Percentiles rank a stretch among this genome's conserved stretches.
phyloP scores from a whole-genome alignment of 2,797 vertebrate species.

The Enteromius afrohamiltoni region DNA sequence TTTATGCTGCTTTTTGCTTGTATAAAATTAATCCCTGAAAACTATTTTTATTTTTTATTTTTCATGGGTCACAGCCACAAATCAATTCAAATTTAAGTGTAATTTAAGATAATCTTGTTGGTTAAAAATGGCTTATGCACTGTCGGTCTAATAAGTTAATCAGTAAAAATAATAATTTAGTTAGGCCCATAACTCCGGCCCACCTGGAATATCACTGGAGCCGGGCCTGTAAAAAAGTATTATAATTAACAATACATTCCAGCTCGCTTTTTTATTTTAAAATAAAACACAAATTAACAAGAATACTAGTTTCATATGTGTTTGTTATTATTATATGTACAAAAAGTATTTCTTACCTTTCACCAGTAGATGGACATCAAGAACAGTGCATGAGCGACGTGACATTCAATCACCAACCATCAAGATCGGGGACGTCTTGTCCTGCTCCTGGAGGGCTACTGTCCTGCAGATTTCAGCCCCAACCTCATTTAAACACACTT shows the following conservation, averaged over 20 bases:
- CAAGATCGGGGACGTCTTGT: background rate
- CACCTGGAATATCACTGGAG: too few relatives aligned
- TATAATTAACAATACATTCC: background rate
- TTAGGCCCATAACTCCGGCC: too few relatives aligned
- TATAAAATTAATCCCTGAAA: too few relatives aligned
- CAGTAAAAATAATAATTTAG: too few relatives aligned
- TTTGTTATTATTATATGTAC: background rate
- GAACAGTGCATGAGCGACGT: constrained; percentile 5
- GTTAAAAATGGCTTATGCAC: too few relatives aligned
- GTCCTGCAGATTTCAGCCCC: background rate
- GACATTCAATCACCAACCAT: background rate
- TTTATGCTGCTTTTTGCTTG: too few relatives aligned
- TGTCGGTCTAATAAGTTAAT: too few relatives aligned
- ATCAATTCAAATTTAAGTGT: too few relatives aligned
- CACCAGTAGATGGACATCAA: constrained; percentile 36
- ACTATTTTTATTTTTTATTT: too few relatives aligned
- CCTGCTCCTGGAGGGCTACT: background rate
- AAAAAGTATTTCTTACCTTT: background rate
- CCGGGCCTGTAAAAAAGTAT: too few relatives aligned
- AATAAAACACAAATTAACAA: background rate
- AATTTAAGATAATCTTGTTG: too few relatives aligned
- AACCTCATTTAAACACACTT: background rate
- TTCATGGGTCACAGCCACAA: too few relatives aligned
- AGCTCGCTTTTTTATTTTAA: background rate
- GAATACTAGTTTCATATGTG: background rate